Conservation (phyloP, 2,797 vertebrate genomes). For the Anolis apletophallus region DNA sequence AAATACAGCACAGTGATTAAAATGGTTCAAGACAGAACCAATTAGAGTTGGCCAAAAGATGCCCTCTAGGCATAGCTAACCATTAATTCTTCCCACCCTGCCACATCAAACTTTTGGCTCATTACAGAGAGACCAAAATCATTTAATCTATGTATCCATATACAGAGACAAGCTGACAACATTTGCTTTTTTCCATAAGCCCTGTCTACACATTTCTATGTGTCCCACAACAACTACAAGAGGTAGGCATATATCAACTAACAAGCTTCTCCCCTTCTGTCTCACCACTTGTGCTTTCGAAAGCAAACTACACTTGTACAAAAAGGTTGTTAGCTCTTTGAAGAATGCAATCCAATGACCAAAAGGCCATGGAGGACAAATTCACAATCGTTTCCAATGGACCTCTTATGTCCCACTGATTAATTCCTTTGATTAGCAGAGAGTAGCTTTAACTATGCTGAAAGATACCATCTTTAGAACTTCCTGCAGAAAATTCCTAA, state of each 20-base stretch:
- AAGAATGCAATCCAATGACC: slow-evolving; percentile 39
- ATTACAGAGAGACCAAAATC: slow-evolving; percentile 72
- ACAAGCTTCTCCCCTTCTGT: slow-evolving; percentile 74
- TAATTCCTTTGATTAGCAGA: slow-evolving; percentile 47
- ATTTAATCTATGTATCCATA: slow-evolving; percentile 62
- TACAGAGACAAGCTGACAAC: slow-evolving; percentile 65
- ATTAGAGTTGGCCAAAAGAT: slow-evolving; percentile 78
- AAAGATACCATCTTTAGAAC: slow-evolving; percentile 67
- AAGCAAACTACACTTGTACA: slow-evolving; percentile 27
- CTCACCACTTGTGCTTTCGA: slow-evolving; percentile 33
- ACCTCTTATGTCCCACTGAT: neutral
- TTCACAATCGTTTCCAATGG: neutral
- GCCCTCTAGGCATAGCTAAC: slow-evolving; percentile 69
- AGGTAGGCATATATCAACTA: slow-evolving; percentile 81
- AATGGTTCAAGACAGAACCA: slow-evolving; percentile 81
- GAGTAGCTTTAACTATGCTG: slow-evolving; percentile 72
- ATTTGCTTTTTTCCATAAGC: slow-evolving; percentile 76
- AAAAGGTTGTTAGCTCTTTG: slow-evolving; percentile 29
- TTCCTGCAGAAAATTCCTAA: slow-evolving; percentile 76
- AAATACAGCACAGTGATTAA: slow-evolving; percentile 83
- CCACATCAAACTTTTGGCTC: slow-evolving; percentile 79
- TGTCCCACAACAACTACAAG: slow-evolving; percentile 79
- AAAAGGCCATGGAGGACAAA: slow-evolving; percentile 29
- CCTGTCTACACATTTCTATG: slow-evolving; percentile 66
- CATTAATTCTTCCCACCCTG: slow-evolving; percentile 56